These are phyloP conservation scores for Zaprionus lachaisei DNA, from an alignment of 1,140 invertebrate genomes.

Conservation along the genomic window DNA sequence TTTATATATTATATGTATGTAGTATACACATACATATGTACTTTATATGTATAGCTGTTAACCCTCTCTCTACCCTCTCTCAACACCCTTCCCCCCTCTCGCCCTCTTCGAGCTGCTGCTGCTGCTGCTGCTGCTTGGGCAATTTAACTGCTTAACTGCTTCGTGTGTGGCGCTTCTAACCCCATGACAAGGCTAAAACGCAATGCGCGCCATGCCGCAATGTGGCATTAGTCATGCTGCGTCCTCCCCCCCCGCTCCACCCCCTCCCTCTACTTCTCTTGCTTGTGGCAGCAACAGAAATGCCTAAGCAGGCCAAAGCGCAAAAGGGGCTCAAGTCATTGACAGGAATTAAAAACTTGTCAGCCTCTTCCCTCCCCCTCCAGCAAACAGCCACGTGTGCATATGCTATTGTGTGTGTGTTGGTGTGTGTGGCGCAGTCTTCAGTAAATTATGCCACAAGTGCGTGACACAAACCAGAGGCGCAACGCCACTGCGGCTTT, in stretches of 20 bases:
- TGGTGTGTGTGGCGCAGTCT: slow-evolving; percentile 44
- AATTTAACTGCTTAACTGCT: slow-evolving; percentile 23
- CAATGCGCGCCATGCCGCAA: slow-evolving; percentile 1
- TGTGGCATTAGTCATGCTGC: slow-evolving; percentile 14
- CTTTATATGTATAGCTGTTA: neutral
- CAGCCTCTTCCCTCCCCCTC: slow-evolving; percentile 1
- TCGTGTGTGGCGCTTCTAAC: slow-evolving; percentile 18
- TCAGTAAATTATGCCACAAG: slow-evolving; percentile 74
- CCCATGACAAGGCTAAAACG: slow-evolving; percentile 34
- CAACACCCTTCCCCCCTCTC: too few relatives aligned
- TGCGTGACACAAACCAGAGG: slow-evolving; percentile 63
- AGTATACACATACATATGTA: too few relatives aligned
- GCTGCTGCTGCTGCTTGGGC: slow-evolving; percentile 5
- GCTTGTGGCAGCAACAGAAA: slow-evolving; percentile 12
- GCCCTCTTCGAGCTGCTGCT: neutral
- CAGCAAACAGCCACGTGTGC: slow-evolving; percentile 5
- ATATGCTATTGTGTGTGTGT: slow-evolving; percentile 27
- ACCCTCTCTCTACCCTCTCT: neutral
- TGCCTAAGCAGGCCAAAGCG: slow-evolving; percentile 32
- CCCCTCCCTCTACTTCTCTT: too few relatives aligned
- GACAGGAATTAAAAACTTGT: slow-evolving; percentile 63
- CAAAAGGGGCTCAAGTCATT: slow-evolving; percentile 57
- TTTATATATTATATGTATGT: too few relatives aligned
- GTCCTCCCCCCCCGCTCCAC: too few relatives aligned
- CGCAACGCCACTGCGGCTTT: slow-evolving; percentile 37